Conservation (phyloP, 2,113 vertebrate genomes). For the Brachypteracias leptosomus region DNA sequence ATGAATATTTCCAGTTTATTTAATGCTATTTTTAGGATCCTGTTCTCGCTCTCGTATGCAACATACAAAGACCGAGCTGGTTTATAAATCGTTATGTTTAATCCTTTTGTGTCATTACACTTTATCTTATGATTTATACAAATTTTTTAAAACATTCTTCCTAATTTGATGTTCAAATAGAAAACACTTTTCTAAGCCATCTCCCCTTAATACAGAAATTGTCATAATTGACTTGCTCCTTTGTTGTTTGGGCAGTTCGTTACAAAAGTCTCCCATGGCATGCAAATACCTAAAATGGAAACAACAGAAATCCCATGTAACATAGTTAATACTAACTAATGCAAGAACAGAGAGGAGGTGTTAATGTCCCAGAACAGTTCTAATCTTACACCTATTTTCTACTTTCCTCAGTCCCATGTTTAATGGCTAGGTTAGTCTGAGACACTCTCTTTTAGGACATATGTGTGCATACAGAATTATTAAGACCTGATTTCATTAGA, state of each 20-base stretch:
- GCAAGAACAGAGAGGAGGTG: not conserved
- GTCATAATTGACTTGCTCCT: not conserved
- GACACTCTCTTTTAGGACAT: not conserved
- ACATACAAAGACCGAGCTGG: not conserved
- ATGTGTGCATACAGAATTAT: not conserved
- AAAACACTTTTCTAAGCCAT: not conserved
- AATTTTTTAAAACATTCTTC: not conserved
- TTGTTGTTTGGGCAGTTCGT: not conserved
- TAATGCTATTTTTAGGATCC: not conserved
- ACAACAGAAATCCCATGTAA: not conserved
- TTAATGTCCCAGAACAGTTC: not conserved
- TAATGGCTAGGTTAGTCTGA: not conserved
- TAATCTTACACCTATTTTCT: not conserved
- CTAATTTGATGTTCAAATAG: not conserved
- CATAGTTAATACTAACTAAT: not conserved
- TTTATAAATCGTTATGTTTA: not conserved
- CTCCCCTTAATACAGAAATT: not conserved
- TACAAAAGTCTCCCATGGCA: not conserved
- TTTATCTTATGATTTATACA: not conserved
- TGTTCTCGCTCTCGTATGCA: not conserved
- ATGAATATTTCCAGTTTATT: not conserved
- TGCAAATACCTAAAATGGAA: not conserved
- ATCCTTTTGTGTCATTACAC: not conserved
- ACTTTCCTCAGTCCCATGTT: not conserved
- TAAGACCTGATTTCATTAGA: not conserved